A percentile compares a stretch with the other conserved stretches of the same genome.
phyloP scores from a whole-genome alignment of 2,888 invertebrate species.

The Ophion obscuratus region DNA sequence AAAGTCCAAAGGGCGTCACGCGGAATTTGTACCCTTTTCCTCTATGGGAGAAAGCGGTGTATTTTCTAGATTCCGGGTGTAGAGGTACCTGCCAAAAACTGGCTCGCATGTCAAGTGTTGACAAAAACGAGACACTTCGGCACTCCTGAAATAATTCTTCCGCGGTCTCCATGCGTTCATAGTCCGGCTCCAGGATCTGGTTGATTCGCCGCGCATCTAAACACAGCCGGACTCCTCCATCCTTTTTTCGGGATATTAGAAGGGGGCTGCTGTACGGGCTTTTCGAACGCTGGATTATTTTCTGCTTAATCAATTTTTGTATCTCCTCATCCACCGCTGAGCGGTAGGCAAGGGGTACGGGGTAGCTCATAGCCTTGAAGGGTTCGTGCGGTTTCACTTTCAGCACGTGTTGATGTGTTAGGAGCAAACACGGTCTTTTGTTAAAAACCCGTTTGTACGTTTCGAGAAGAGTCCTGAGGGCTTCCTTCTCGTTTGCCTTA shows the following conservation, averaged over 20 bases:
- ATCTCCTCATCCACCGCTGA: constrained; percentile 52
- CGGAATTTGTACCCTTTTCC: neutral
- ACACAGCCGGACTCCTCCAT: neutral
- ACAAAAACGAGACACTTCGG: neutral
- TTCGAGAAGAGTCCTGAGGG: too few species aligned
- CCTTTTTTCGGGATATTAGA: neutral
- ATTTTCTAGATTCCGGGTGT: neutral
- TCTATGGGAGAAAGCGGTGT: constrained; percentile 6
- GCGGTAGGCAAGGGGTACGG: neutral
- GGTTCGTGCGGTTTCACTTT: neutral
- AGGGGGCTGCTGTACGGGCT: constrained; percentile 33
- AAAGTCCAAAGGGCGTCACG: too few species aligned
- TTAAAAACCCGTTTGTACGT: too few species aligned
- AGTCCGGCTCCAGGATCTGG: neutral
- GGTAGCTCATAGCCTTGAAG: constrained; percentile 3
- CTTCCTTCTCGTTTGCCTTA: too few species aligned
- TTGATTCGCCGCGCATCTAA: neutral
- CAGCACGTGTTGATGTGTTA: neutral
- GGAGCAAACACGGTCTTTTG: neutral
- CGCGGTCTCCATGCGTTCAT: neutral
- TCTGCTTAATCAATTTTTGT: constrained; percentile 73
- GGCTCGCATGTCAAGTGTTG: neutral
- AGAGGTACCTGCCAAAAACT: constrained; percentile 18
- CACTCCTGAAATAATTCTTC: neutral
- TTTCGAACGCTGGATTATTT: constrained; percentile 74